These are phyloP conservation scores for Sebastiscus albofasciatus DNA, from an alignment of 2,797 vertebrate species.

Conservation along the genomic window DNA sequence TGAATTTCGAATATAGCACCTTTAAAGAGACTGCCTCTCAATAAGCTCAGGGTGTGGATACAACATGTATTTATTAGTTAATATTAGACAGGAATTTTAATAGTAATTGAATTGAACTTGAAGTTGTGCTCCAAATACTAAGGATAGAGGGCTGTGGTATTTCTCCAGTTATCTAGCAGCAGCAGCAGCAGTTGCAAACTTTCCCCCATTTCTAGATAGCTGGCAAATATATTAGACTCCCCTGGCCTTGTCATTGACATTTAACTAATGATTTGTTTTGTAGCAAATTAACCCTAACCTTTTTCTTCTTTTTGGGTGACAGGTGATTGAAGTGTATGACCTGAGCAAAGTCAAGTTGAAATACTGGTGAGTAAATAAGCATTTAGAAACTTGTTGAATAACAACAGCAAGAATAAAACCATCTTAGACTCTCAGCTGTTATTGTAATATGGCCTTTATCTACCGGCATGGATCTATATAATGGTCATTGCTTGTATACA, in stretches of 20 bases:
- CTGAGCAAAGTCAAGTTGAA: constrained; percentile 99
- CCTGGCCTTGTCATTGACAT: not conserved
- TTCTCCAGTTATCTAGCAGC: not conserved
- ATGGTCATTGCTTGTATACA: not conserved
- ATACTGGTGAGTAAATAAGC: constrained; percentile 92
- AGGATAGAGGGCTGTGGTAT: not conserved
- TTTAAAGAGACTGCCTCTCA: not conserved
- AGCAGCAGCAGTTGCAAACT: not conserved
- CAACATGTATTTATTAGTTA: not conserved
- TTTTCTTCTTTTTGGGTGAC: constrained; percentile 49
- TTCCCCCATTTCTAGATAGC: not conserved
- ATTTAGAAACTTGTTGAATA: not conserved
- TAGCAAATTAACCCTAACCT: not conserved
- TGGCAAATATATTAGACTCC: not conserved
- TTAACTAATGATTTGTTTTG: not conserved
- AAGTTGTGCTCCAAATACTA: not conserved
- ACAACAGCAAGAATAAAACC: not conserved
- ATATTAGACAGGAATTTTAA: not conserved
- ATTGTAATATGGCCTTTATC: not conserved
- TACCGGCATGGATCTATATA: not conserved
- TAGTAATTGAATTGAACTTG: not conserved
- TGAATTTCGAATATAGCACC: not conserved
- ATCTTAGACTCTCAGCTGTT: not conserved
- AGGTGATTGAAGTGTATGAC: constrained; percentile 99
- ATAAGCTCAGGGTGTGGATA: not conserved